These are phyloP conservation scores for Rotaria macrura DNA, from an alignment of 2,888 invertebrate genomes.

Conservation along the genomic window DNA sequence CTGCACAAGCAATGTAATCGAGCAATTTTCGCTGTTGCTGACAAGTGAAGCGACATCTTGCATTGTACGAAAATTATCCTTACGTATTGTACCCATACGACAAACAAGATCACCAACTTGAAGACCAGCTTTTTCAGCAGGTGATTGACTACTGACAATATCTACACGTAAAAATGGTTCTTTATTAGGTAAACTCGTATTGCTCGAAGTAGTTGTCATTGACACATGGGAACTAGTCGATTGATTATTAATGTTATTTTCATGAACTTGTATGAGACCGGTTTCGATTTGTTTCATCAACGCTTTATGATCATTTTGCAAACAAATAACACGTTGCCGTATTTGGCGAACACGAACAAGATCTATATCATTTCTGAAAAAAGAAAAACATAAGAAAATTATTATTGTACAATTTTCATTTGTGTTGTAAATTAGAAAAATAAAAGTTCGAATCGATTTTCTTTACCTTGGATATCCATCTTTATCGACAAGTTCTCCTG, in stretches of 20 bases:
- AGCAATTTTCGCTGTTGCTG: slow-evolving; percentile 11
- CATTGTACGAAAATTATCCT: slow-evolving; percentile 25
- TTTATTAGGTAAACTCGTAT: neutral
- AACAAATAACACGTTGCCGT: slow-evolving; percentile 27
- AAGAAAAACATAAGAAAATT: no score
- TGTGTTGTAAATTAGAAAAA: no score
- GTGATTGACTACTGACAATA: slow-evolving; percentile 26
- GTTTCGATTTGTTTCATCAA: slow-evolving; percentile 29
- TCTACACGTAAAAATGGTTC: slow-evolving; percentile 25
- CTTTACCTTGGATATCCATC: slow-evolving; percentile 29
- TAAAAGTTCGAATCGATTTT: no score
- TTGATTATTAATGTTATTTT: neutral
- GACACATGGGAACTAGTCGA: neutral
- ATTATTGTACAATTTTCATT: no score
- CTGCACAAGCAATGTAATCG: neutral
- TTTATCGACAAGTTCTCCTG: slow-evolving; percentile 24
- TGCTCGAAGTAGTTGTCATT: neutral
- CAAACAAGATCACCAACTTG: slow-evolving; percentile 21
- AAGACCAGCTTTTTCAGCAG: slow-evolving; percentile 24
- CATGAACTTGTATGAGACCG: slow-evolving; percentile 24
- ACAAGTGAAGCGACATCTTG: slow-evolving; percentile 26
- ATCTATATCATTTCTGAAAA: slow-evolving; percentile 28
- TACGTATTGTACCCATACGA: slow-evolving; percentile 25
- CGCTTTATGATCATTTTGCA: slow-evolving; percentile 32
- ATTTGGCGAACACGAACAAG: slow-evolving; percentile 22